Percentiles rank a stretch among this genome's conserved stretches.
Evolutionary conservation across 2,113 vertebrate species (phyloP).

Genomic region (Tetrao urogallus): DNA sequence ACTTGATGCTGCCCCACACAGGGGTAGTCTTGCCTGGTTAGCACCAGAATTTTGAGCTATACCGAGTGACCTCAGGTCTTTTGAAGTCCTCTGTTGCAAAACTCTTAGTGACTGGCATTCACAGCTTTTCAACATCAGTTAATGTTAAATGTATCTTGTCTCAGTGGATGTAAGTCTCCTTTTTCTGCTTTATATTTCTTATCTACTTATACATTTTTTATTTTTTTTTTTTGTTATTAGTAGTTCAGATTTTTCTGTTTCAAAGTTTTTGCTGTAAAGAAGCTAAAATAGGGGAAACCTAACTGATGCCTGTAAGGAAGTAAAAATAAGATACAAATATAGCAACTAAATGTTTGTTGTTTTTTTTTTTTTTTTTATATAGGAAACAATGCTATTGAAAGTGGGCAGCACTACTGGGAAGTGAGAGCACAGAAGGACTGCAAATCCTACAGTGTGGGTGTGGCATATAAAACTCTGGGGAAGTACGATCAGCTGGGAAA

Average conservation of each 20-base stretch:
- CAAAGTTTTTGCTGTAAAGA: neutral
- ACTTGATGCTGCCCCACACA: neutral
- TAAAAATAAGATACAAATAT: neutral
- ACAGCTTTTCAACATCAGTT: neutral
- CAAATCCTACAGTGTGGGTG: constrained; percentile 91
- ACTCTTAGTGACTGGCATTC: neutral
- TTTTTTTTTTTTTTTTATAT: constrained; percentile 1
- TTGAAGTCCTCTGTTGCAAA: neutral
- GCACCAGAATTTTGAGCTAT: neutral
- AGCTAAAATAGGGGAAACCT: neutral
- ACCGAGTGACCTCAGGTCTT: neutral
- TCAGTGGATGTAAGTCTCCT: fast-evolving
- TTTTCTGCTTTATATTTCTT: neutral
- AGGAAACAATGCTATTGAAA: constrained; percentile 88
- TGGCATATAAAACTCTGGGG: constrained; percentile 88
- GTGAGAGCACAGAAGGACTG: constrained; percentile 90
- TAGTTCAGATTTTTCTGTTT: neutral
- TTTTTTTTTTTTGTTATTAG: neutral
- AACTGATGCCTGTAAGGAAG: neutral
- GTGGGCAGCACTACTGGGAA: constrained; percentile 93
- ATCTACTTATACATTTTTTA: neutral
- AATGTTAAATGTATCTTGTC: neutral
- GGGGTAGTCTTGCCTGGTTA: neutral
- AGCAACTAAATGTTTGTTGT: neutral
- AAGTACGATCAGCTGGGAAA: constrained; percentile 95